These are phyloP conservation scores for Redunca redunca DNA, from an alignment of 2,113 vertebrate genomes.

Conservation along the genomic window DNA sequence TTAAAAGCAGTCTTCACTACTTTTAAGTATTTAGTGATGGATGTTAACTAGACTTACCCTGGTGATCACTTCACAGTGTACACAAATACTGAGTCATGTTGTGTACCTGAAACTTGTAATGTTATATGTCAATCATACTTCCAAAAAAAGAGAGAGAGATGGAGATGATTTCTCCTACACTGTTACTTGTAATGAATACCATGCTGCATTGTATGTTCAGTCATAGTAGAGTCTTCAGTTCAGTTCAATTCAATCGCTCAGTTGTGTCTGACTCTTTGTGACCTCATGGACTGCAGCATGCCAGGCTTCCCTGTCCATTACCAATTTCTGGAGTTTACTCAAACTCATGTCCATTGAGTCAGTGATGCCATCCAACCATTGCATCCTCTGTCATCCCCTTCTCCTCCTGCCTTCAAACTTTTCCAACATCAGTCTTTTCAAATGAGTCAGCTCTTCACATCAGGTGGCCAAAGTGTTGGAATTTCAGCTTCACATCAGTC, in stretches of 20 bases:
- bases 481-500: neutral
- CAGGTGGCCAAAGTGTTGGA: neutral
- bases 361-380: neutral
- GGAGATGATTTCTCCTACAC: neutral
- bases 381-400: fast-evolving
- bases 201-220: neutral
- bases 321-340: neutral
- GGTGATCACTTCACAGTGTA: neutral
- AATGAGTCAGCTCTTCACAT: neutral
- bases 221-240: neutral
- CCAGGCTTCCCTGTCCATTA: neutral
- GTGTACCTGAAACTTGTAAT: neutral
- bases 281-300: neutral
- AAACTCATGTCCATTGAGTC: neutral
- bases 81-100: neutral
- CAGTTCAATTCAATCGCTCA: neutral
- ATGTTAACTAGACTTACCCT: neutral
- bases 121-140: neutral
- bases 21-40: neutral
- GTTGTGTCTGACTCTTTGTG: neutral
- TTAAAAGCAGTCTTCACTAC: neutral
- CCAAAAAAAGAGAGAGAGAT: neutral
- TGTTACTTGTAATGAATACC: neutral
- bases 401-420: neutral
- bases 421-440: neutral